Conservation (phyloP, 2,113 vertebrate genomes). For the Amia ocellicauda region DNA sequence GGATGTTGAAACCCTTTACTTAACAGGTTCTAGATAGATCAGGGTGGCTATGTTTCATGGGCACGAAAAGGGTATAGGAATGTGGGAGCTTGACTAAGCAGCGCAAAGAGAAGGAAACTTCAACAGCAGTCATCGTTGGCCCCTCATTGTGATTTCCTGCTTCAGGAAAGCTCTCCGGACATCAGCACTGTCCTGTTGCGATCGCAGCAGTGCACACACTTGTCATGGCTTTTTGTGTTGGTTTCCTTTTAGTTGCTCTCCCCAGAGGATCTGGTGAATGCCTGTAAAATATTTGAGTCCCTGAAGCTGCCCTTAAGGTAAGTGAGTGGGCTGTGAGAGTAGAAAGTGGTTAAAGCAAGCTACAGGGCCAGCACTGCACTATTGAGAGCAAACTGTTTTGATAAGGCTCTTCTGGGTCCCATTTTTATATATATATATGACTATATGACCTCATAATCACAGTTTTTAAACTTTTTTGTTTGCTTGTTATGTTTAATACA, state of each 20-base stretch:
- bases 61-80: too few species aligned
- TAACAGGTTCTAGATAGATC: too few species aligned
- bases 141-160: not conserved
- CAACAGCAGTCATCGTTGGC: not conserved
- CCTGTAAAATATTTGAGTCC: conserved; percentile 90
- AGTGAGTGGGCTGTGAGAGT: conserved; percentile 31
- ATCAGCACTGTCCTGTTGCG: not conserved
- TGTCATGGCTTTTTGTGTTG: not conserved
- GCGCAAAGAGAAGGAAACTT: too few species aligned
- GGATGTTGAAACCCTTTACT: too few species aligned
- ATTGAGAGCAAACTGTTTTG: conserved; percentile 3
- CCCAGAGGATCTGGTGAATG: conserved; percentile 91
- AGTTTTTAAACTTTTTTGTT: too few species aligned
- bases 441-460: too few species aligned
- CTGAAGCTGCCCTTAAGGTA: conserved; percentile 89
- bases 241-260: conserved; percentile 59
- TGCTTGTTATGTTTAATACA: too few species aligned
- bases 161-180: not conserved
- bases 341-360: too few species aligned
- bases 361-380: too few species aligned
- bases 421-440: not conserved
- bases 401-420: not conserved
- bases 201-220: not conserved
- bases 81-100: too few species aligned
- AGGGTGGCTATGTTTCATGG: too few species aligned